Base-by-base conservation (phyloP, 2,797 vertebrate species). In the Naso thynnoides region DNA sequence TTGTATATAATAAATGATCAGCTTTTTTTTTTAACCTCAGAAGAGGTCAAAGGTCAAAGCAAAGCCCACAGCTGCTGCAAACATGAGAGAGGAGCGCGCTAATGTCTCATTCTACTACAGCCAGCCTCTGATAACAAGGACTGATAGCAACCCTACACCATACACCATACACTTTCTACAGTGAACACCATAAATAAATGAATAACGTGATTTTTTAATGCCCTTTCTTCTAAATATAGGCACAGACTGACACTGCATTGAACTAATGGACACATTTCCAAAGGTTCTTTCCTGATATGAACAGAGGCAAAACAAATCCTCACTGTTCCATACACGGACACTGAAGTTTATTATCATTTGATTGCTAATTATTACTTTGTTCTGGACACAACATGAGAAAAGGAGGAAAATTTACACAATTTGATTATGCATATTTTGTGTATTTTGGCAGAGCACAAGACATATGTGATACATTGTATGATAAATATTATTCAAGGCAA, bases 41-140 rank as follows among this genome's bases (percentile, higher is more conserved):
- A 44, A 18, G 8, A 48, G 39, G 59, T 67, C 47, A 71, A 26
- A 67, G 60, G 31, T 71, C 50, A 56, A 18, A 8, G 6, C 11
- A 4, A 50, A 6, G 11, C 21, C 23, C 16, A 57, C 11, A 8
- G 14, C 21, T 23, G 14, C 36, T 16, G 13, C 14, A 11, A 24
- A 26, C 19, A 15, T 11, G 7, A 13, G 1, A n/a, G 8, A 7
- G 3, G 15, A 23, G 41, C 15, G 19, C 23, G n/a, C 7, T 19
- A 4, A 33, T 18, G 27, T 53, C 14, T 48, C 24, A 27, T 49
- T 41, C 31, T 54, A 13, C 45, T 2, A 33, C 18, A 47, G 39
- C 6, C 8, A 64, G 29, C 11, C 54, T 44, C 4, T 36, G 18
- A 8, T 10, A 18, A 26, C 23, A 55, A 11, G 21, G 45, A 2